These are phyloP conservation scores for Acanthisitta chloris DNA, from an alignment of 2,113 vertebrate genomes.

Conservation along the genomic window DNA sequence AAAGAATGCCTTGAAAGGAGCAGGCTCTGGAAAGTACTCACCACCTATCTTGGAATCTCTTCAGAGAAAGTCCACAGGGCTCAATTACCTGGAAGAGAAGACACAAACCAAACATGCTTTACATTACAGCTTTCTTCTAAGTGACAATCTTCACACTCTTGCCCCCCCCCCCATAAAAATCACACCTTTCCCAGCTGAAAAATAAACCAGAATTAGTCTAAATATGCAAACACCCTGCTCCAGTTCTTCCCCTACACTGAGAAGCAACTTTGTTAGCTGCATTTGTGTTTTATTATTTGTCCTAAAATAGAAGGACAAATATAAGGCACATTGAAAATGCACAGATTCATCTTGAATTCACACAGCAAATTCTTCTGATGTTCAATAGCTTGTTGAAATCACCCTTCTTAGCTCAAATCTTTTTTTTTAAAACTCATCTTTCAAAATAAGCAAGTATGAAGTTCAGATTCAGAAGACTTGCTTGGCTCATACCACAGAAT, in stretches of 20 bases:
- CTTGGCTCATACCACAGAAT: neutral
- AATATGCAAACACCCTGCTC: neutral
- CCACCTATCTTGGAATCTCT: conserved; percentile 59
- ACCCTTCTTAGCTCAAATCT: neutral
- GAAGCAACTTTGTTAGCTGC: neutral
- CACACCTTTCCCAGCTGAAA: neutral
- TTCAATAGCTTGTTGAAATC: neutral
- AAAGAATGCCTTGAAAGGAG: neutral
- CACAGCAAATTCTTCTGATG: neutral
- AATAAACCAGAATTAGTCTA: neutral
- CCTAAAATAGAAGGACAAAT: neutral
- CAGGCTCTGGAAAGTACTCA: conserved; percentile 6
- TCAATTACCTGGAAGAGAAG: neutral
- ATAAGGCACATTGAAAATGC: neutral
- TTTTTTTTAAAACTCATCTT: neutral
- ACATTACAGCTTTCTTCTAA: neutral
- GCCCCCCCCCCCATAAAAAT: neutral
- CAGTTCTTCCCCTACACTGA: neutral
- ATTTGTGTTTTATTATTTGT: neutral
- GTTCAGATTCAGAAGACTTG: neutral
- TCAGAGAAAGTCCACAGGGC: neutral
- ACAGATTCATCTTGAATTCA: neutral
- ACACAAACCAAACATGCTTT: neutral
- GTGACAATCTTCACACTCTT: neutral
- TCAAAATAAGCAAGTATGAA: neutral